phyloP scores from a whole-genome alignment of 2,113 vertebrate species.

The Apteryx owenii region DNA sequence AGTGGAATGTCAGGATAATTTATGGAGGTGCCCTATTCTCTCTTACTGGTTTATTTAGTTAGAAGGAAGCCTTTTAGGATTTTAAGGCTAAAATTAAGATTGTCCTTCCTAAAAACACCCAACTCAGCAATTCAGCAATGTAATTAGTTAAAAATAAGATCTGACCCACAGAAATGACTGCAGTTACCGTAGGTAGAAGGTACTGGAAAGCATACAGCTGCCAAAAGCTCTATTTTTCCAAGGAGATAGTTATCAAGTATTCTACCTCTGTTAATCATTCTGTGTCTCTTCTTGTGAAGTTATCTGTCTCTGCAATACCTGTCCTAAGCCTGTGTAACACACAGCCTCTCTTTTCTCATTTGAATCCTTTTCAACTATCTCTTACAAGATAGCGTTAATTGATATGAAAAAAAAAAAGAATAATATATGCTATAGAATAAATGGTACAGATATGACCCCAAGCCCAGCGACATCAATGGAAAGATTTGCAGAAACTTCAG shows the following conservation, averaged over 20 bases:
- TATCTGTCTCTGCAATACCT: not conserved
- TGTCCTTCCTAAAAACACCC: slow-evolving; percentile 13
- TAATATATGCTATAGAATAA: not conserved
- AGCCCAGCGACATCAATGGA: not conserved
- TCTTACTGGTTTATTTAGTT: slow-evolving; percentile 24
- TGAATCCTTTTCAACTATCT: not conserved
- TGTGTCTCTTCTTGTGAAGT: not conserved
- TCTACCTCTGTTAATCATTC: slow-evolving; percentile 13
- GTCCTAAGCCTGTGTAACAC: not conserved
- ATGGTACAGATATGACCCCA: not conserved
- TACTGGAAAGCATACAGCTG: not conserved
- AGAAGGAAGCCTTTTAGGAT: slow-evolving; percentile 3
- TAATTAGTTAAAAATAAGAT: slow-evolving; percentile 42
- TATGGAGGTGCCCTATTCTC: slow-evolving; percentile 46
- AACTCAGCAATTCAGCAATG: slow-evolving; percentile 16
- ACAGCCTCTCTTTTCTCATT: not conserved
- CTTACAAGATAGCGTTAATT: not conserved
- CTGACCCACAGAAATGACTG: not conserved
- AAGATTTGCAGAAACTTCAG: not conserved
- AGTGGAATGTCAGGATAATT: slow-evolving; percentile 64
- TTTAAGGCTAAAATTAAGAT: slow-evolving; percentile 39
- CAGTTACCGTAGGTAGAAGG: not conserved
- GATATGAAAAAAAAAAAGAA: not conserved
- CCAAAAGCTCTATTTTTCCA: not conserved
- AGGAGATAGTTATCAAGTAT: not conserved